Conservation (phyloP, 2,888 invertebrate species). For the Ormyrus pomaceus region DNA sequence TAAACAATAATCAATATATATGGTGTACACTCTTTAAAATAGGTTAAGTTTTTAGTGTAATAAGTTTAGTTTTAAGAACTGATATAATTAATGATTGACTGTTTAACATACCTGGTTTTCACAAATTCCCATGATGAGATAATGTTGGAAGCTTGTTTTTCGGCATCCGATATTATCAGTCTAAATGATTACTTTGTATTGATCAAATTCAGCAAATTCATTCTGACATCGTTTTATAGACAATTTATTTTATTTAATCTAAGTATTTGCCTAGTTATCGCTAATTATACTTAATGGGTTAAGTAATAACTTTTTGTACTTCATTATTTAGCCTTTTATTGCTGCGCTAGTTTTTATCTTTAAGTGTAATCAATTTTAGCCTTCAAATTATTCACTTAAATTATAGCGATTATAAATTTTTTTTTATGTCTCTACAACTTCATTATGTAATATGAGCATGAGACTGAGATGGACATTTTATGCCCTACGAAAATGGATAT, state of each 20-base stretch:
- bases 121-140: slow-evolving; percentile 15
- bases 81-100: slow-evolving; percentile 1
- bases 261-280: slow-evolving; percentile 1
- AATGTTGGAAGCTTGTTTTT: not conserved
- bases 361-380: slow-evolving; percentile 33
- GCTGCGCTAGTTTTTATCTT: slow-evolving; percentile 6
- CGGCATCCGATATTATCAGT: not conserved
- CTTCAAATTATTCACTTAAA: slow-evolving; percentile 18
- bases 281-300: slow-evolving; percentile 10
- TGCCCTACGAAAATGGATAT: slow-evolving; percentile 36
- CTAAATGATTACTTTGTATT: slow-evolving; percentile 7
- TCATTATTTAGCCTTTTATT: slow-evolving; percentile 40
- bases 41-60: slow-evolving; percentile 5
- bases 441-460: slow-evolving; percentile 41
- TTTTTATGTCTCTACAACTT: slow-evolving; percentile 10
- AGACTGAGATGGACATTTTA: slow-evolving; percentile 53
- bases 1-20: too few species aligned
- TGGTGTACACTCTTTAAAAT: not conserved
- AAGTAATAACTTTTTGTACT: slow-evolving; percentile 31
- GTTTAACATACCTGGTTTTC: slow-evolving; percentile 5
- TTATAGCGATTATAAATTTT: slow-evolving; percentile 24
- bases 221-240: slow-evolving; percentile 24
- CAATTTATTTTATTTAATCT: slow-evolving; percentile 4
- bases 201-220: slow-evolving; percentile 12
- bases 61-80: not conserved